Percentiles rank a stretch among this genome's conserved stretches.
Conservation (phyloP, 2,113 vertebrate species). For the Hucho hucho region DNA sequence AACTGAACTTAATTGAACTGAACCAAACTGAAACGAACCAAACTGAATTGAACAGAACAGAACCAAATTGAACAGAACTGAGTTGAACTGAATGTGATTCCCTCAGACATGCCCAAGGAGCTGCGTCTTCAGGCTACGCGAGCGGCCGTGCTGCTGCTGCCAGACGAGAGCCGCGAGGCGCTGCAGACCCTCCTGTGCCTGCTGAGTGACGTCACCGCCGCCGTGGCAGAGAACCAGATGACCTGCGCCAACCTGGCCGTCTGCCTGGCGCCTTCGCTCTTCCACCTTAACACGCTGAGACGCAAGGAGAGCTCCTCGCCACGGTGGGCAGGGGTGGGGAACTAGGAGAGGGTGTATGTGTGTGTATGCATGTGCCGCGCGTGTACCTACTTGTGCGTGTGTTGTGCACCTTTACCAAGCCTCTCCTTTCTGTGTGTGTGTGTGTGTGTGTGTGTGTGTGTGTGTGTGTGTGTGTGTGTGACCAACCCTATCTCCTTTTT, state of each 20-base stretch:
- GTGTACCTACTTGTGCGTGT: neutral
- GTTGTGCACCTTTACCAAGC: neutral
- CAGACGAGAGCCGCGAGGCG: slow-evolving; percentile 89
- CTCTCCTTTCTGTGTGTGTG: slow-evolving; percentile 9
- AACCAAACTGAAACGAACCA: no score
- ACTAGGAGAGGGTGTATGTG: neutral
- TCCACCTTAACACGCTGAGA: slow-evolving; percentile 91
- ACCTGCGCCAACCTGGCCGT: slow-evolving; percentile 95
- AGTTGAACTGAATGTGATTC: no score
- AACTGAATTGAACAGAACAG: no score
- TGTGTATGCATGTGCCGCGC: neutral
- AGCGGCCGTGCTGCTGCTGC: slow-evolving; percentile 88
- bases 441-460: neutral
- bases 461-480: slow-evolving; percentile 12
- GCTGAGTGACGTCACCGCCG: slow-evolving; percentile 84
- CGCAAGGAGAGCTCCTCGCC: slow-evolving; percentile 89
- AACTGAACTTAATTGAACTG: no score
- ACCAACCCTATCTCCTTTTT: no score
- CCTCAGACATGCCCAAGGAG: slow-evolving; percentile 89
- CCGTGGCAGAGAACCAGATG: slow-evolving; percentile 94
- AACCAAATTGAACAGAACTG: no score
- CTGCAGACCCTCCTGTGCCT: slow-evolving; percentile 90
- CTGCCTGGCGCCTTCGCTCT: slow-evolving; percentile 94
- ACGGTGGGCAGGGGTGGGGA: slow-evolving; percentile 65
- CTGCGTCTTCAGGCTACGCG: slow-evolving; percentile 88